Evolutionary conservation across 2,113 vertebrate genomes (phyloP).

Genomic region (Stigmatopora argus): DNA sequence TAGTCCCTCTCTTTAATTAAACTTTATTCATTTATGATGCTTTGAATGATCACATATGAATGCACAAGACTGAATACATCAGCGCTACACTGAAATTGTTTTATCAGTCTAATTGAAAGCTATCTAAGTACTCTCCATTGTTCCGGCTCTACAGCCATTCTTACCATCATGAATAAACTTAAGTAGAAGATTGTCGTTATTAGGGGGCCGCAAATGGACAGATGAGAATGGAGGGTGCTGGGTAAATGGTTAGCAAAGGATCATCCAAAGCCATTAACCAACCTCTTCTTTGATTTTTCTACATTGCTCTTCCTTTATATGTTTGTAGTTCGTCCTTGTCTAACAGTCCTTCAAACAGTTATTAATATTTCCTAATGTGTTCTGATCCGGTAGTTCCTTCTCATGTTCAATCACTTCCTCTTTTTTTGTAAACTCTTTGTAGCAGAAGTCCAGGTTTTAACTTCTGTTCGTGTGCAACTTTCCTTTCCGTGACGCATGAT

Average conservation of each 20-base stretch:
- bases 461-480: not conserved
- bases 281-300: not conserved
- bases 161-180: not conserved
- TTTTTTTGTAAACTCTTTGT: not conserved
- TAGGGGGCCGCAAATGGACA: not conserved
- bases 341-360: not conserved
- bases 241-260: not conserved
- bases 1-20: not conserved
- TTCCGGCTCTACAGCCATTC: not conserved
- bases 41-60: not conserved
- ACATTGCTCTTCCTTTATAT: not conserved
- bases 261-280: not conserved
- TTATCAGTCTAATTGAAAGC: slow-evolving; percentile 4
- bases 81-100: not conserved
- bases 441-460: not conserved
- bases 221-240: not conserved
- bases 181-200: not conserved
- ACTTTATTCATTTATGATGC: not conserved
- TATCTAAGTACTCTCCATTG: not conserved
- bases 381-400: not conserved
- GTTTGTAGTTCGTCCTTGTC: not conserved
- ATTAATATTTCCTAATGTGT: not conserved
- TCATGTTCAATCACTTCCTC: not conserved
- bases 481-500: not conserved
- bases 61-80: not conserved